Conservation (phyloP, 2,888 invertebrate species). For the Platycheirus rosarum region DNA sequence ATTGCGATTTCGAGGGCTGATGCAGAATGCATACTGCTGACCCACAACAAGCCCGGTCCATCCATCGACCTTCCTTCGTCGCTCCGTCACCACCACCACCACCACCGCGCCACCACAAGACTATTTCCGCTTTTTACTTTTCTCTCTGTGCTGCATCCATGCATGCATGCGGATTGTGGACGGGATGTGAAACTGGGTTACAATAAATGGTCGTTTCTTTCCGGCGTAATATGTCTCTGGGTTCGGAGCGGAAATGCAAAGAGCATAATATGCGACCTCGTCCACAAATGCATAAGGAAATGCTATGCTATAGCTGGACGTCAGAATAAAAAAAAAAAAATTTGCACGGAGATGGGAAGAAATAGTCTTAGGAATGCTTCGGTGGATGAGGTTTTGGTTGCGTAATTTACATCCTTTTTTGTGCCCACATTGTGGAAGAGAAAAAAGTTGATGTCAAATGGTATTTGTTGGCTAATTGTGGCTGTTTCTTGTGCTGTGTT, state of each 20-base stretch:
- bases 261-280: slow-evolving; percentile 64
- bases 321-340: slow-evolving; percentile 50
- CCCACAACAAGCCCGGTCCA: slow-evolving; percentile 34
- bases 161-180: slow-evolving; percentile 49
- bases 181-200: slow-evolving; percentile 69
- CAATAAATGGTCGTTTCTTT: slow-evolving; percentile 71
- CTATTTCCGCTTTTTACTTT: slow-evolving; percentile 58
- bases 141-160: slow-evolving; percentile 40
- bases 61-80: slow-evolving; percentile 25
- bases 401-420: slow-evolving; percentile 63
- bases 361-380: slow-evolving; percentile 42
- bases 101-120: slow-evolving; percentile 45
- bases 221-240: slow-evolving; percentile 71
- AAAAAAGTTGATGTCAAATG: slow-evolving; percentile 45
- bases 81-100: background rate
- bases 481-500: slow-evolving; percentile 21
- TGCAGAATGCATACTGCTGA: slow-evolving; percentile 28
- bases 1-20: slow-evolving; percentile 59
- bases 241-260: slow-evolving; percentile 66
- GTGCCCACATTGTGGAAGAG: slow-evolving; percentile 5
- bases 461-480: slow-evolving; percentile 50
- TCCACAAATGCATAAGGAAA: slow-evolving; percentile 61
- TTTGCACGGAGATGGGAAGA: background rate
- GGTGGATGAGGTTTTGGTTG: slow-evolving; percentile 55
- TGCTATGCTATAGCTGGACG: slow-evolving; percentile 40